A percentile compares a stretch with the other conserved stretches of the same genome.
Conservation (phyloP, 1,140 invertebrate genomes). For the Metopolophium dirhodum region DNA sequence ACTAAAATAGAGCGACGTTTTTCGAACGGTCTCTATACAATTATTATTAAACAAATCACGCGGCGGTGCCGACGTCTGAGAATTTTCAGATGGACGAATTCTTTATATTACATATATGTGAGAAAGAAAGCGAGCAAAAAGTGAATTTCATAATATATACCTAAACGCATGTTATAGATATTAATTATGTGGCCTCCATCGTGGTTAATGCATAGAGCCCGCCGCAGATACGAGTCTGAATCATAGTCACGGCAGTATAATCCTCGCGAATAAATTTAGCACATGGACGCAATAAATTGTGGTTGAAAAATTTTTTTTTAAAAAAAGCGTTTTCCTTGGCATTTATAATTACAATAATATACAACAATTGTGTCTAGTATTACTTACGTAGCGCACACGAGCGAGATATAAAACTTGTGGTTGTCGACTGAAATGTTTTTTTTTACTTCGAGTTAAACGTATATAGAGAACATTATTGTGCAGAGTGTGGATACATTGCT, state of each 20-base stretch:
- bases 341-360: slow-evolving; percentile 1
- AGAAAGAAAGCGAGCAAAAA: slow-evolving; percentile 15
- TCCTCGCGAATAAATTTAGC: background rate
- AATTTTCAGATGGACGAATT: slow-evolving; percentile 1
- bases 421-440: no score
- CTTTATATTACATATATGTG: background rate
- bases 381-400: background rate
- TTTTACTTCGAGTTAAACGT: background rate
- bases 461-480: background rate
- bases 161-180: background rate
- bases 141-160: background rate
- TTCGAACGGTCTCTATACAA: background rate
- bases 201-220: background rate
- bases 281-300: slow-evolving; percentile 4
- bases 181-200: slow-evolving; percentile 4
- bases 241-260: background rate
- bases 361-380: background rate
- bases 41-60: background rate
- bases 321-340: background rate
- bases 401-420: background rate
- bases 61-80: background rate
- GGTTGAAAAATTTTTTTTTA: background rate
- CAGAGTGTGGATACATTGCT: background rate
- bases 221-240: background rate
- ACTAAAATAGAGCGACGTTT: slow-evolving; percentile 20